Conservation (phyloP, 2,113 vertebrate genomes). For the Lophotis ruficrista region DNA sequence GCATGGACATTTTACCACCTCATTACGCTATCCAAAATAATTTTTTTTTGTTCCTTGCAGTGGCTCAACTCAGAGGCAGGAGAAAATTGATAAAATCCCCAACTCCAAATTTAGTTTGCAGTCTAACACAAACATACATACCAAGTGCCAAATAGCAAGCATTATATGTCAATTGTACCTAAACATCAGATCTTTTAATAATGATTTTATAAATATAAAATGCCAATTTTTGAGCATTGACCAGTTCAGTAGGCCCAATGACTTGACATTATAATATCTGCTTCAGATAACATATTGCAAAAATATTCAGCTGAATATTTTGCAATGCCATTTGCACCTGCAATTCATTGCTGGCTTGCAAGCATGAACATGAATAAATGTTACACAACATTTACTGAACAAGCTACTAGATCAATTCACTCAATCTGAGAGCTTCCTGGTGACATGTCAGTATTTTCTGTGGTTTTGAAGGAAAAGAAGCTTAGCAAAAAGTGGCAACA, state of each 20-base stretch:
- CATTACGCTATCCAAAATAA: background rate
- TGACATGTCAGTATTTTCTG: background rate
- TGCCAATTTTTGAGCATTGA: background rate
- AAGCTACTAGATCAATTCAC: background rate
- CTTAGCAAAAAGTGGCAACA: background rate
- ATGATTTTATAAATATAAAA: background rate
- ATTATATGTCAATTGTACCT: background rate
- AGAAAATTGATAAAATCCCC: background rate
- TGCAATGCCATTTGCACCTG: background rate
- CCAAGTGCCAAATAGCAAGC: background rate
- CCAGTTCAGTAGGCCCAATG: background rate
- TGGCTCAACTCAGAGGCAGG: background rate
- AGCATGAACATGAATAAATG: background rate
- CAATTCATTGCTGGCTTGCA: background rate
- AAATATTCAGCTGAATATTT: background rate
- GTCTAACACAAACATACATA: background rate
- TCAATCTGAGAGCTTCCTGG: background rate
- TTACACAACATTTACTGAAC: background rate
- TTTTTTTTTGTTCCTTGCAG: background rate
- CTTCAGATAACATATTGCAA: background rate
- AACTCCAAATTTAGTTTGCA: background rate
- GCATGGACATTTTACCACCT: background rate
- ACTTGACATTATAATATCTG: background rate
- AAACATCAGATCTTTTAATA: background rate
- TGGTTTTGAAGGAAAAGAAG: background rate